Evolutionary conservation across 1,140 invertebrate genomes (phyloP), one percentile per base, ranked within the genome.

Genomic region (Dryas iulia): DNA sequence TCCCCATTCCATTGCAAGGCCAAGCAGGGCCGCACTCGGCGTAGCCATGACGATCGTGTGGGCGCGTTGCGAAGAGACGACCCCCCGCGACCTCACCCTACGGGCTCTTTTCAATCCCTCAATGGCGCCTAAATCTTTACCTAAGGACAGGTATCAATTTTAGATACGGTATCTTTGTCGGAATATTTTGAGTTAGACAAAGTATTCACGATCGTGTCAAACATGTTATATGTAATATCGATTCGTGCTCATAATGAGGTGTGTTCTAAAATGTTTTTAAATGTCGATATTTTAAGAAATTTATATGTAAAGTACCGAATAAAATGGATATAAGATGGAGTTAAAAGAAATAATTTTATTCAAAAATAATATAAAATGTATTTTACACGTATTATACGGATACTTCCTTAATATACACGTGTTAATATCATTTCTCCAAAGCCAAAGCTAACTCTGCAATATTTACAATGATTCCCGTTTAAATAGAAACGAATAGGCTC

Each of bases 1-100:
- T 90, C 86, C 88, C 86, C 88, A 89, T 82, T 80, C 88, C 86
- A 88, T 82, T 90, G 88, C 88, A 90, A 90, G 88, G 88, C 88
- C 82, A 83, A 85, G 83, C 86, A 89, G 88, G 86, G 84, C 84
- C 88, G 88, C 71, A 90, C 77, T 89, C 77, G 78, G 76, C 78
- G 87, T 90, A 87, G 78, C 67, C 86, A 90, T 90, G 88, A 79
- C 77, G 74, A 90, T 87, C 59, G 84, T 74, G 83, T 83, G 77
- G 83, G 82, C 76, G 81, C 83, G 86, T 90, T 81, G 85, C 87
- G 86, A 87, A 89, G 87, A 77, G 78, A 88, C 80, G 59, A 54
- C 68, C 74, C 57, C 73, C 63, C 66, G 65, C 59, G 0, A 61
- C 73, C 54, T 58, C 62, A 28, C 39, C 39, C 39, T 84, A 83